phyloP scores from a whole-genome alignment of 2,888 invertebrate genomes.

The Bruchidius siliquastri region DNA sequence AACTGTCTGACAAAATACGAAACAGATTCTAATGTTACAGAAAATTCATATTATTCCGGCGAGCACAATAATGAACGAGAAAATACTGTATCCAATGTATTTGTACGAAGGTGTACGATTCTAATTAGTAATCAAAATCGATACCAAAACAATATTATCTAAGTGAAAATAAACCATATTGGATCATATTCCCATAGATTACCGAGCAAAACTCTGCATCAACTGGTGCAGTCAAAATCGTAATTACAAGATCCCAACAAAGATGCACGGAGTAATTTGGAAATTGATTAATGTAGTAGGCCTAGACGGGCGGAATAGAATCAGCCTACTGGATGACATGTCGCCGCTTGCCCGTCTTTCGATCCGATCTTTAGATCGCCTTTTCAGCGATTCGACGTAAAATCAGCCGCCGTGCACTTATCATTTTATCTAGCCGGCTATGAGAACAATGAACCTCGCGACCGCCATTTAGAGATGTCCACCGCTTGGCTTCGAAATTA shows the following conservation, averaged over 20 bases:
- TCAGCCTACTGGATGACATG: not conserved
- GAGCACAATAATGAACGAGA: not conserved
- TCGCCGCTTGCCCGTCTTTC: not conserved
- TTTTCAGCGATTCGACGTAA: not conserved
- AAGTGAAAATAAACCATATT: not conserved
- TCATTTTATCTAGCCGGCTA: slow-evolving; percentile 40
- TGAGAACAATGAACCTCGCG: slow-evolving; percentile 55
- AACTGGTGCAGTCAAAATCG: not conserved
- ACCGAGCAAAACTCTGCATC: not conserved
- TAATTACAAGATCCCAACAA: slow-evolving; percentile 16
- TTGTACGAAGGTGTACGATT: not conserved
- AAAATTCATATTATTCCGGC: not conserved
- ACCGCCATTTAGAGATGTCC: slow-evolving; percentile 52
- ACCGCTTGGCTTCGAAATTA: slow-evolving; percentile 50
- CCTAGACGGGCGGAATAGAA: slow-evolving; percentile 22
- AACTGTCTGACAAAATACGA: too few species aligned
- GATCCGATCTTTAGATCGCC: not conserved
- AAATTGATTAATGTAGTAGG: slow-evolving; percentile 39
- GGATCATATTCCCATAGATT: not conserved
- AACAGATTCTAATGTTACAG: not conserved
- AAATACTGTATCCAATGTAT: not conserved
- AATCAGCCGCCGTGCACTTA: slow-evolving; percentile 33
- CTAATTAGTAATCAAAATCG: slow-evolving; percentile 25
- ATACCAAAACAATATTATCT: slow-evolving; percentile 8
- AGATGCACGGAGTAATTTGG: slow-evolving; percentile 38